Conservation (phyloP, 2,113 vertebrate species). For the Egretta garzetta region DNA sequence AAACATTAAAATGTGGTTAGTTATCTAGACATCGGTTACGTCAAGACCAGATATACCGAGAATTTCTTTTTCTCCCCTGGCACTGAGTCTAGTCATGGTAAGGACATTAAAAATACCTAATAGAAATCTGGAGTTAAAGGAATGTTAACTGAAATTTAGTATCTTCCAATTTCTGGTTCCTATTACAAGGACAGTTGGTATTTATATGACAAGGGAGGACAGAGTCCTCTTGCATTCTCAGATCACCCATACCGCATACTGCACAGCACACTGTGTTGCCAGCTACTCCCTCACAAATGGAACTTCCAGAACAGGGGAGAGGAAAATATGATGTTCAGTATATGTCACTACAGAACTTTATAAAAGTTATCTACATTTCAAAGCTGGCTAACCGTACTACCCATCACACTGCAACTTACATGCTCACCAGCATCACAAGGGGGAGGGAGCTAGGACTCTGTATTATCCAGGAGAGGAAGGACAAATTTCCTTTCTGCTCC, state of each 20-base stretch:
- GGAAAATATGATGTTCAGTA: background rate
- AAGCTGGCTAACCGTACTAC: background rate
- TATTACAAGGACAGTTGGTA: background rate
- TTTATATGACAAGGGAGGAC: background rate
- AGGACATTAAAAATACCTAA: background rate
- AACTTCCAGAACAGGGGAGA: background rate
- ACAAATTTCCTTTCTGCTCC: background rate
- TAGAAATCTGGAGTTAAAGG: background rate
- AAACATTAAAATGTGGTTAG: background rate
- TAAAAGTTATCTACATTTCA: background rate
- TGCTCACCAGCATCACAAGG: background rate
- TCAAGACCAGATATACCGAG: accelerated
- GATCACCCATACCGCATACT: background rate
- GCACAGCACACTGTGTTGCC: background rate
- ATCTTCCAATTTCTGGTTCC: background rate
- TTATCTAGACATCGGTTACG: background rate
- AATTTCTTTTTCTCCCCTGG: background rate
- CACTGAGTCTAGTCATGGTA: background rate
- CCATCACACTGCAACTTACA: background rate
- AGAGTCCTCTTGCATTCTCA: background rate
- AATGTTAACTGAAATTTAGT: background rate
- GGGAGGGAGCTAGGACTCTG: background rate
- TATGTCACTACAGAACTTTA: background rate
- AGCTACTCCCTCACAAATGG: background rate
- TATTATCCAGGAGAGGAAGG: background rate